Evolutionary conservation across 2,888 invertebrate genomes (phyloP).

Genomic region (Geophilus truncorum): DNA sequence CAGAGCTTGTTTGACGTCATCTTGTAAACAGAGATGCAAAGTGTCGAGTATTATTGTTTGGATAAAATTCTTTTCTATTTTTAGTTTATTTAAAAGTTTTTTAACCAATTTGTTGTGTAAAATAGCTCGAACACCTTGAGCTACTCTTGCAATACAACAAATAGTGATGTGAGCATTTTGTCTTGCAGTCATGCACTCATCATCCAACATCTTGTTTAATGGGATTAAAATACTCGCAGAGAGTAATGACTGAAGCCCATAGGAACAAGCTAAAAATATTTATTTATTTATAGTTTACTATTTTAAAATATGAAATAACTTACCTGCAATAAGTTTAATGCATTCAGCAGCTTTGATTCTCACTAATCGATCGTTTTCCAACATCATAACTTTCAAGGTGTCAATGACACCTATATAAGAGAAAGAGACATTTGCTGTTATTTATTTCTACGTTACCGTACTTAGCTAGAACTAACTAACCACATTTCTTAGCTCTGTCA

Average conservation of each 20-base stretch:
- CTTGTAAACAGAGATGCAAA: background rate
- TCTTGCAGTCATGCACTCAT: background rate
- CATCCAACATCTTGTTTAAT: background rate
- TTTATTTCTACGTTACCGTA: background rate
- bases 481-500: background rate
- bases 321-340: background rate
- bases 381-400: background rate
- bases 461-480: background rate
- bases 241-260: background rate
- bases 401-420: background rate
- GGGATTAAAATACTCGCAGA: background rate
- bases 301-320: background rate
- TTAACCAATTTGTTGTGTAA: background rate
- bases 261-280: background rate
- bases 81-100: background rate
- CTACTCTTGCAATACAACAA: background rate
- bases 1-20: background rate
- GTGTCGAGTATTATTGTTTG: background rate
- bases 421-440: background rate
- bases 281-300: background rate
- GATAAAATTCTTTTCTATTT: background rate
- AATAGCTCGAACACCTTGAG: background rate
- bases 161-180: background rate
- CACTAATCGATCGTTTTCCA: background rate
- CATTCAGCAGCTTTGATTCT: conserved; percentile 1